phyloP scores from a whole-genome alignment of 2,797 vertebrate species.

The Danio kyathit region DNA sequence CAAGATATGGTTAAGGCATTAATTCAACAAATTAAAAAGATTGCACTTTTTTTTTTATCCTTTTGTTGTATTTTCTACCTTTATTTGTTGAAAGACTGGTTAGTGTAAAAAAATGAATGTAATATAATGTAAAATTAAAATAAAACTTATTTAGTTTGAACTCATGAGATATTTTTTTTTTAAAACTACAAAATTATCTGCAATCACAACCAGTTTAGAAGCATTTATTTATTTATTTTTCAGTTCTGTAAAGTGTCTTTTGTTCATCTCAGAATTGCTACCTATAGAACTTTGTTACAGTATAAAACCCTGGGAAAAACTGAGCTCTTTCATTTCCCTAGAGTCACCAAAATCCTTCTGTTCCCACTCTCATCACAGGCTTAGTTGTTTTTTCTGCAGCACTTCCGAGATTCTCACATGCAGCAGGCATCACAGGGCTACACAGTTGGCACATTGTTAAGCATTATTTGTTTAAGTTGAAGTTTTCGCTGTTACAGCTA shows the following conservation, averaged over 20 bases:
- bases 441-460: neutral
- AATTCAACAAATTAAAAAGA: too few species aligned
- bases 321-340: constrained; percentile 13
- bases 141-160: neutral
- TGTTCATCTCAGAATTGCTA: neutral
- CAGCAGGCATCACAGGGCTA: constrained; percentile 8
- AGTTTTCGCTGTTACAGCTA: constrained; percentile 8
- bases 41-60: too few species aligned
- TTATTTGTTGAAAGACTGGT: too few species aligned
- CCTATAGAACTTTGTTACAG: constrained; percentile 1
- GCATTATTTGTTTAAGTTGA: constrained; percentile 26
- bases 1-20: too few species aligned
- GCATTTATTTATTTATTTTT: neutral
- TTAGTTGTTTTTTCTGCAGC: constrained; percentile 24
- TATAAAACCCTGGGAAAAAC: constrained; percentile 31
- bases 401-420: neutral
- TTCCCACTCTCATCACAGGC: constrained; percentile 21
- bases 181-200: neutral
- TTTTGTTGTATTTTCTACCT: too few species aligned
- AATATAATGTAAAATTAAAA: neutral
- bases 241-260: constrained; percentile 1
- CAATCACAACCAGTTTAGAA: neutral
- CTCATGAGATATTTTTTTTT: neutral
- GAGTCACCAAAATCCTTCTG: neutral
- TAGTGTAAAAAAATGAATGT: too few species aligned